phyloP scores from a whole-genome alignment of 2,797 vertebrate genomes.

The Dendrocincla fuliginosa region DNA sequence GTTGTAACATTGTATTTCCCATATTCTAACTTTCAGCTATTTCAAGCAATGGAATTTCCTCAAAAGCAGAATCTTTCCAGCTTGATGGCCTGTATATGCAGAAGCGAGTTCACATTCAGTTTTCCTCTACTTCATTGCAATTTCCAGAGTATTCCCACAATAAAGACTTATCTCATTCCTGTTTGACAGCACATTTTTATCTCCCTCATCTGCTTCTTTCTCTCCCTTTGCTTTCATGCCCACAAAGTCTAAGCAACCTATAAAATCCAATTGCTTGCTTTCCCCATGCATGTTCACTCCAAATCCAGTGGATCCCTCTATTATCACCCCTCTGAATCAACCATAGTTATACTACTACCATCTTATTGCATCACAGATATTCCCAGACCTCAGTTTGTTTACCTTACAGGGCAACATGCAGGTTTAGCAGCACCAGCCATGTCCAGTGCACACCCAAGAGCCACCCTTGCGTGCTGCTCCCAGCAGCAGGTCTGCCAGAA shows the following conservation, averaged over 20 bases:
- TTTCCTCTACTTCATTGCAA: not conserved
- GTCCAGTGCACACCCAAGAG: not conserved
- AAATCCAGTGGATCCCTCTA: not conserved
- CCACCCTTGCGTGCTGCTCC: not conserved
- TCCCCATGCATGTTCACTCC: accelerated
- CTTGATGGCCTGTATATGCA: not conserved
- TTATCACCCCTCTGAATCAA: not conserved
- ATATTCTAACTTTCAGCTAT: not conserved
- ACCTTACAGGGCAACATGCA: accelerated
- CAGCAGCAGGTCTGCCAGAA: not conserved
- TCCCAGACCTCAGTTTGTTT: not conserved
- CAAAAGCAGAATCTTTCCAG: not conserved
- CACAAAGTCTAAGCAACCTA: not conserved
- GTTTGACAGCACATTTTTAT: not conserved
- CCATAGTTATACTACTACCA: not conserved
- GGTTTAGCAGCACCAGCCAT: not conserved
- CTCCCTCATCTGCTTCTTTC: not conserved
- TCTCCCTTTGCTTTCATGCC: not conserved
- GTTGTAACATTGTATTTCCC: not conserved
- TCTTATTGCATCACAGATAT: not conserved
- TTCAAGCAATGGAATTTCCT: not conserved
- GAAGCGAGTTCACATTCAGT: not conserved
- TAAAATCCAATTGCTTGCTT: not conserved
- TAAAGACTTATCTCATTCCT: not conserved
- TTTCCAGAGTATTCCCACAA: not conserved